phyloP scores from a whole-genome alignment of 2,113 vertebrate genomes.

The Dicerorhinus sumatrensis region DNA sequence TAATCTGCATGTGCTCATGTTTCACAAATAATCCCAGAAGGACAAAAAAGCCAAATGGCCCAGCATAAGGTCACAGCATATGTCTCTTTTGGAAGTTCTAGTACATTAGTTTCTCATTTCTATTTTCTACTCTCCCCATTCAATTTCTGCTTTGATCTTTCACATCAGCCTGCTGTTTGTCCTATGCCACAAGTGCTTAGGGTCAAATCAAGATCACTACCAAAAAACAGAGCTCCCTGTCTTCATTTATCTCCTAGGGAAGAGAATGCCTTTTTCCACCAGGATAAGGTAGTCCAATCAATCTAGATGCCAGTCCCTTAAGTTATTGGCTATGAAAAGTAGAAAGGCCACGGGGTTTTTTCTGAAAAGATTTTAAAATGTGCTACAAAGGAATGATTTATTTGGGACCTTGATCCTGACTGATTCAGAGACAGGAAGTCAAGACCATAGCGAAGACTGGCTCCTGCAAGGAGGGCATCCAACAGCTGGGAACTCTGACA shows the following conservation, averaged over 20 bases:
- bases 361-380: slow-evolving; percentile 37
- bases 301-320: background rate
- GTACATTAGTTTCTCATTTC: background rate
- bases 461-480: background rate
- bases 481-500: background rate
- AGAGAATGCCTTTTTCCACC: background rate
- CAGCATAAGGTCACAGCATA: background rate
- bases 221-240: slow-evolving; percentile 13
- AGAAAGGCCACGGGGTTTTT: slow-evolving; percentile 8
- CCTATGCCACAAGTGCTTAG: background rate
- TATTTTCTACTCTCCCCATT: background rate
- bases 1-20: background rate
- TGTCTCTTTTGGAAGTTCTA: slow-evolving; percentile 1
- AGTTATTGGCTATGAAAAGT: background rate
- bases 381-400: background rate
- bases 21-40: slow-evolving; percentile 44
- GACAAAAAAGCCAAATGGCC: slow-evolving; percentile 12
- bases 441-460: background rate
- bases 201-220: background rate
- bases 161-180: background rate
- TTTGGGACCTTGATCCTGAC: background rate
- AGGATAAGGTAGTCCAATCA: background rate
- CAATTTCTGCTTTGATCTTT: slow-evolving; percentile 30
- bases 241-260: background rate
- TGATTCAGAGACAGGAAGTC: background rate